Evolutionary conservation across 1,140 invertebrate genomes (phyloP).

Genomic region (Sinella curviseta): DNA sequence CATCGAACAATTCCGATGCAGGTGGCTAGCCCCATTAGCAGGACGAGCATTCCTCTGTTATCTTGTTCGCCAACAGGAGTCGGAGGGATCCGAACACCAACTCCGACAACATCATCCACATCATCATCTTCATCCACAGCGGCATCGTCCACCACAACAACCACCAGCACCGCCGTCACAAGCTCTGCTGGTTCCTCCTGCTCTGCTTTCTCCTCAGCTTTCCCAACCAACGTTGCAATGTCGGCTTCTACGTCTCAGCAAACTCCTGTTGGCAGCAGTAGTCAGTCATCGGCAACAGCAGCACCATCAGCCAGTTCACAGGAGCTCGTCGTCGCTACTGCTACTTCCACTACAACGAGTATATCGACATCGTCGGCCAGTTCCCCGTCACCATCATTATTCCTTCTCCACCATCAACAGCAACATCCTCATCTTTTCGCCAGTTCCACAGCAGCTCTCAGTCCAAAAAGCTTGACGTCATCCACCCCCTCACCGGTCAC

Average conservation of each 20-base stretch:
- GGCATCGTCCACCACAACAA: conserved; percentile 32
- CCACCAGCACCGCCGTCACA: background rate
- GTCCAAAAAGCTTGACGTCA: conserved; percentile 44
- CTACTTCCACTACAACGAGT: no score
- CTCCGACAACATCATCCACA: conserved; percentile 5
- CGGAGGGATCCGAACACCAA: conserved; percentile 12
- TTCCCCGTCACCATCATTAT: background rate
- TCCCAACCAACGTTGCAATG: no score
- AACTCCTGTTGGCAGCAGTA: background rate
- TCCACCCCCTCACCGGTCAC: conserved; percentile 49
- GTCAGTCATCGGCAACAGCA: background rate
- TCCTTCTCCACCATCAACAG: conserved; percentile 23
- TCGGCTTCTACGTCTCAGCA: background rate
- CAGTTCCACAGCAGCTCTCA: conserved; percentile 37
- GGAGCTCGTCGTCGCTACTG: background rate
- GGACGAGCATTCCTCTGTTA: conserved; percentile 1
- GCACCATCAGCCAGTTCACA: background rate
- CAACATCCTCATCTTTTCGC: conserved; percentile 15
- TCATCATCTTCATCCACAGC: conserved; percentile 28
- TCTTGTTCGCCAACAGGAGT: background rate
- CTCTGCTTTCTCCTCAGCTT: background rate
- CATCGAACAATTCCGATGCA: conserved; percentile 13
- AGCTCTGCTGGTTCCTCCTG: background rate
- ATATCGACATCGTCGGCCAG: background rate
- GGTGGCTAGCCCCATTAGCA: conserved; percentile 18